phyloP scores from a whole-genome alignment of 2,113 vertebrate species.

The Thamnophis sirtalis region DNA sequence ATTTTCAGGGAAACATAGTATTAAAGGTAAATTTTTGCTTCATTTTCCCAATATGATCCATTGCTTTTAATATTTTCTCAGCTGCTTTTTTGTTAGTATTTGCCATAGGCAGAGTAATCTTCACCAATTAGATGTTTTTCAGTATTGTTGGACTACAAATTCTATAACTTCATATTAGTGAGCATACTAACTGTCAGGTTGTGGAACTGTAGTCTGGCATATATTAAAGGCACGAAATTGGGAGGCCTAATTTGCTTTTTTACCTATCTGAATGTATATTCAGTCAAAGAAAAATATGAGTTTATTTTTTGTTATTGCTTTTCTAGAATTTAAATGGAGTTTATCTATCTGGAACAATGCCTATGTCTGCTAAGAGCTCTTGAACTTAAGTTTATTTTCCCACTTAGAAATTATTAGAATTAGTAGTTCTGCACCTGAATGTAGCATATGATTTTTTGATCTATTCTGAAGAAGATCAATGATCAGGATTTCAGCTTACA shows the following conservation, averaged over 20 bases:
- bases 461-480: background rate
- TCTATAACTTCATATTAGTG: too few species aligned
- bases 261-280: too few species aligned
- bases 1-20: too few species aligned
- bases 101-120: background rate
- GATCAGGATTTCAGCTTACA: background rate
- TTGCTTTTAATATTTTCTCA: background rate
- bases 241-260: too few species aligned
- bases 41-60: background rate
- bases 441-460: background rate
- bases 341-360: background rate
- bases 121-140: too few species aligned
- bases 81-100: background rate
- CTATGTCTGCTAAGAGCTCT: background rate
- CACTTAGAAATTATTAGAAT: background rate
- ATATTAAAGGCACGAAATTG: too few species aligned
- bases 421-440: background rate
- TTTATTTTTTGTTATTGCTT: too few species aligned
- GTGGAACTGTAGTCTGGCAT: too few species aligned
- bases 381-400: background rate
- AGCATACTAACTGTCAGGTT: too few species aligned
- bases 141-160: too few species aligned
- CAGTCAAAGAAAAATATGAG: too few species aligned
- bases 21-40: background rate
- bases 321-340: background rate